Percentiles rank a stretch among this genome's conserved stretches.
Evolutionary conservation across 2,113 vertebrate species (phyloP).

Genomic region (Callipepla squamata): DNA sequence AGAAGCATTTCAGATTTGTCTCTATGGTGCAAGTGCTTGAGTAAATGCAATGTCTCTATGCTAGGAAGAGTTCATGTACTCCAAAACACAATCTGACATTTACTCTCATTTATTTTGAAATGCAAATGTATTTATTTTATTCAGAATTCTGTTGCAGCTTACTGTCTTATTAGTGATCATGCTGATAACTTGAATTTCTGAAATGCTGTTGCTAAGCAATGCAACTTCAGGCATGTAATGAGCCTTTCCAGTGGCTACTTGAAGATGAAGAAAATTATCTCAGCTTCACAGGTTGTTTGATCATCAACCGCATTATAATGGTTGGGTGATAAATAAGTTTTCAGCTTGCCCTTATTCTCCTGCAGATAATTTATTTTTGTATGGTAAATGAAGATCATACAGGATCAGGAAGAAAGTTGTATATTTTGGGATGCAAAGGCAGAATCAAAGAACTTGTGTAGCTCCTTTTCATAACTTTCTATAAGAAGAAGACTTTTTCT

Average conservation of each 20-base stretch:
- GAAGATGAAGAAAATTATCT: constrained; percentile 63
- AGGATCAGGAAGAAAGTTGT: constrained; percentile 28
- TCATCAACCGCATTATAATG: constrained; percentile 64
- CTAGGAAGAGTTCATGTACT: constrained; percentile 20
- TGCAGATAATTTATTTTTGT: constrained; percentile 50
- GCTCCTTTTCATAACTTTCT: constrained; percentile 20
- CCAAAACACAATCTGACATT: constrained; percentile 62
- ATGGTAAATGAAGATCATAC: constrained; percentile 43
- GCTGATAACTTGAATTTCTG: constrained; percentile 71
- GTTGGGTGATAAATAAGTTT: constrained; percentile 63
- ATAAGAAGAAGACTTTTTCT: constrained; percentile 19
- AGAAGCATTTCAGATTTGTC: constrained; percentile 39
- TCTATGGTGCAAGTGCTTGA: not conserved
- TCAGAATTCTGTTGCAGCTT: constrained; percentile 60
- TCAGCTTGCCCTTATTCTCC: constrained; percentile 14
- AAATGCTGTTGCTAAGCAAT: constrained; percentile 75
- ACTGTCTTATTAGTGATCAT: constrained; percentile 72
- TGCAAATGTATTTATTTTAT: constrained; percentile 54
- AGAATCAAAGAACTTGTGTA: constrained; percentile 24
- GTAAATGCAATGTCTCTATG: not conserved
- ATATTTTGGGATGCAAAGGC: constrained; percentile 29
- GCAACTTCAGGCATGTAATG: constrained; percentile 75
- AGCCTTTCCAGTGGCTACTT: constrained; percentile 71
- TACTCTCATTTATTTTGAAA: constrained; percentile 71
- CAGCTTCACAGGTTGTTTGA: constrained; percentile 70